Evolutionary conservation across 37 sponge, comb jelly and placozoan species (phyloP).

Genomic region (Diacarnus erythraeanus): DNA sequence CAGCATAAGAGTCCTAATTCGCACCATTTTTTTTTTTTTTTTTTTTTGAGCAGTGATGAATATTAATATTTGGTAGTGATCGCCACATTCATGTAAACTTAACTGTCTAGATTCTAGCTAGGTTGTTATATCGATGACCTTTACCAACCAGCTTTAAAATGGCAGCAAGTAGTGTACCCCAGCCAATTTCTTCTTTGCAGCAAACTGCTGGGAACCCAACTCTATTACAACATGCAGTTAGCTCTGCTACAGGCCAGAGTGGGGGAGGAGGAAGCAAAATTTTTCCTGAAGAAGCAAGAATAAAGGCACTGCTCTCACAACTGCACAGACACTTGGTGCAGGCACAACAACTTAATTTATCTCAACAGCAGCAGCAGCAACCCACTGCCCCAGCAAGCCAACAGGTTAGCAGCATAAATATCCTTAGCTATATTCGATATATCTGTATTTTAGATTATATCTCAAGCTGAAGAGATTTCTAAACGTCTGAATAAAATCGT

Average conservation of each 20-base stretch:
- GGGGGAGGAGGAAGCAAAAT: not conserved
- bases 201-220: not conserved
- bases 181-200: too few species aligned
- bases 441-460: not conserved
- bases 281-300: constrained; percentile 18
- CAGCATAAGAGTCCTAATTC: too few species aligned
- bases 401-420: not conserved
- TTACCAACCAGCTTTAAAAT: not conserved
- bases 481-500: constrained; percentile 22
- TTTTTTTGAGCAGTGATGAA: too few species aligned
- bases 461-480: constrained; percentile 43
- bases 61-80: too few species aligned
- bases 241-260: not conserved
- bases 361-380: constrained; percentile 14
- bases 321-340: constrained; percentile 5
- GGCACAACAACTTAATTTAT: constrained; percentile 35
- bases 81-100: too few species aligned
- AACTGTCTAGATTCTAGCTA: too few species aligned
- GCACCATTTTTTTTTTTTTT: too few species aligned
- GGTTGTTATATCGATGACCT: not conserved
- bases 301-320: constrained; percentile 21
- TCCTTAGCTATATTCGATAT: not conserved
- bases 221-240: not conserved
- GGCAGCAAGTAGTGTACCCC: too few species aligned
- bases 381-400: not conserved